phyloP scores from a whole-genome alignment of 2,888 invertebrate species.

The Idaea dimidiata region DNA sequence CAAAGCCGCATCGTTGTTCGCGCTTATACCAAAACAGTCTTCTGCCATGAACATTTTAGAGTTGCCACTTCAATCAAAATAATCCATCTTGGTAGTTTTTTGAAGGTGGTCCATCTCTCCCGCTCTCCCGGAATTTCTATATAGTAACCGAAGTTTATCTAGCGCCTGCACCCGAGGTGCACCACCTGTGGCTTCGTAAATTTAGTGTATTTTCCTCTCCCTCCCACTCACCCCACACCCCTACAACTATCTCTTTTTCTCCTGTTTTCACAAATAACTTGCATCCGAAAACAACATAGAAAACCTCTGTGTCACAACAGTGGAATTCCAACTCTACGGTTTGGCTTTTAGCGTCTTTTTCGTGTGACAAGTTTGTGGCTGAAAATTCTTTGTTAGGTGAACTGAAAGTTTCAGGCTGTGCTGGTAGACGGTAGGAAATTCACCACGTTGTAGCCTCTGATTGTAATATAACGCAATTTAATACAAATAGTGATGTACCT shows the following conservation, averaged over 20 bases:
- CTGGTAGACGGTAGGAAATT: conserved; percentile 58
- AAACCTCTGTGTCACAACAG: conserved; percentile 45
- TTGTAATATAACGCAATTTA: conserved; percentile 77
- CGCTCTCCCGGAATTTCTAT: no score
- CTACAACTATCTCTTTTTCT: conserved; percentile 50
- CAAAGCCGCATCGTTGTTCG: no score
- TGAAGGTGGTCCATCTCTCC: no score
- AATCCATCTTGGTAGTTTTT: no score
- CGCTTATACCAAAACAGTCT: no score
- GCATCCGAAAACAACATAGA: conserved; percentile 79
- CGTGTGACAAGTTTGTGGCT: conserved; percentile 24
- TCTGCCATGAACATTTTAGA: no score
- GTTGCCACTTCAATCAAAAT: no score
- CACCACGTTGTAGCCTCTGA: conserved; percentile 67
- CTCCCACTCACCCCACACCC: conserved; percentile 38
- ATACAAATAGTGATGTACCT: conserved; percentile 61
- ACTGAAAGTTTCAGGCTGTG: conserved; percentile 64
- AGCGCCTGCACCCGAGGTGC: conserved; percentile 69
- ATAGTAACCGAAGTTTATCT: conserved; percentile 17
- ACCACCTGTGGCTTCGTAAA: conserved; percentile 80
- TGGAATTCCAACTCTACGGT: conserved; percentile 38
- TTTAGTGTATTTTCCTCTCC: conserved; percentile 68
- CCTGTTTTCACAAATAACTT: conserved; percentile 80
- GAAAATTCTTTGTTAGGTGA: conserved; percentile 62
- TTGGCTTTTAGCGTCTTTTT: conserved; percentile 38